These are phyloP conservation scores for Sphinx pinastri DNA, from an alignment of 2,888 invertebrate genomes.

Conservation along the genomic window DNA sequence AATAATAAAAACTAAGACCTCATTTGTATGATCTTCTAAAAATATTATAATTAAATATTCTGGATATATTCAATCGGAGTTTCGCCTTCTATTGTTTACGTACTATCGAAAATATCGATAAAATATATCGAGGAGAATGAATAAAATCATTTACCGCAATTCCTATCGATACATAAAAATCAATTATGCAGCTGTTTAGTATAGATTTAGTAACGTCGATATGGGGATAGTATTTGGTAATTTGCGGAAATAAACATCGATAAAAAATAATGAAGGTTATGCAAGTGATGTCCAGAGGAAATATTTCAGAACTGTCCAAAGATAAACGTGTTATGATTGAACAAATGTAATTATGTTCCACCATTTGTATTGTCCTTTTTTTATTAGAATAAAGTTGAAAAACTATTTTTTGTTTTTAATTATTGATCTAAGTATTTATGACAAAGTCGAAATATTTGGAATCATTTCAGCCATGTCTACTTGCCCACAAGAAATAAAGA, in stretches of 20 bases:
- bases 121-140: not conserved
- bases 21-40: constrained; percentile 12
- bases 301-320: constrained; percentile 25
- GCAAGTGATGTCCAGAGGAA: constrained; percentile 18
- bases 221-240: not conserved
- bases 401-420: not conserved
- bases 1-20: not conserved
- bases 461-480: too few species aligned
- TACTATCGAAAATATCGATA: not conserved
- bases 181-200: not conserved
- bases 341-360: constrained; percentile 19
- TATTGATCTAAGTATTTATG: not conserved
- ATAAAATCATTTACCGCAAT: too few species aligned
- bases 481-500: too few species aligned
- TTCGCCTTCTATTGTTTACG: not conserved
- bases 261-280: constrained; percentile 12
- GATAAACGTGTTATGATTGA: constrained; percentile 22
- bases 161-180: not conserved
- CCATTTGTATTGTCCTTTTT: constrained; percentile 23
- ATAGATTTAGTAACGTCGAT: not conserved
- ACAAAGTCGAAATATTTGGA: too few species aligned
- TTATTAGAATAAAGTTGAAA: constrained; percentile 15
- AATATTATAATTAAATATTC: not conserved
- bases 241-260: not conserved
- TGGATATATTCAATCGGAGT: not conserved